Evolutionary conservation across 2,797 vertebrate species (phyloP).

Genomic region (Myotis planiceps): DNA sequence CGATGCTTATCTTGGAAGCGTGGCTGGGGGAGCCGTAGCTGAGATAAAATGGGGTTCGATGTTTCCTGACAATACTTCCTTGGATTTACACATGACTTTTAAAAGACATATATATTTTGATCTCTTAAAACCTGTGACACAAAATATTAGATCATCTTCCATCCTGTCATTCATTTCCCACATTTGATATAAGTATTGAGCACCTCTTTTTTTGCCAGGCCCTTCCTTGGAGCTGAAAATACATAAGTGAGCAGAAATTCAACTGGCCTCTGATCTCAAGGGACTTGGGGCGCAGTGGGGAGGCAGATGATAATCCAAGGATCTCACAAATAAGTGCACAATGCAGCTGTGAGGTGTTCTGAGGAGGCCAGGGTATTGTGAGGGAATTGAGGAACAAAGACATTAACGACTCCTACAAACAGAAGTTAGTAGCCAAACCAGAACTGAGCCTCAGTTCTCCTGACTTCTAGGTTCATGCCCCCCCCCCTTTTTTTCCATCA

Average conservation of each 20-base stretch:
- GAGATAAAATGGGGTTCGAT: conserved; percentile 32
- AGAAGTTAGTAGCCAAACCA: conserved; percentile 5
- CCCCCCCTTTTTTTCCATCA: not conserved
- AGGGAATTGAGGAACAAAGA: conserved; percentile 3
- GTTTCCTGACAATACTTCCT: conserved; percentile 18
- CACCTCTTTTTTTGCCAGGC: not conserved
- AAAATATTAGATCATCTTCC: not conserved
- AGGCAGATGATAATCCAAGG: not conserved
- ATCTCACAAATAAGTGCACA: not conserved
- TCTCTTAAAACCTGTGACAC: conserved; percentile 24
- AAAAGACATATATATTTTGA: not conserved
- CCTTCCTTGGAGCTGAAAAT: not conserved
- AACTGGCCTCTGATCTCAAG: not conserved
- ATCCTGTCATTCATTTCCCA: not conserved
- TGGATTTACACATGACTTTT: conserved; percentile 17
- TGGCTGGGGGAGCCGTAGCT: not conserved
- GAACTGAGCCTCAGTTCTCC: not conserved
- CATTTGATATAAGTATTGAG: not conserved
- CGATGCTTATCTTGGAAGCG: conserved; percentile 60
- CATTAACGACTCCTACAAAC: not conserved
- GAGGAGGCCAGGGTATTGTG: not conserved
- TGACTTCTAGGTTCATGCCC: not conserved
- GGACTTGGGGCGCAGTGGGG: not conserved
- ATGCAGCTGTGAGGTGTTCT: not conserved
- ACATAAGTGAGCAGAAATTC: not conserved